Evolutionary conservation across 2,888 invertebrate genomes (phyloP).

Genomic region (Deilephila porcellus): DNA sequence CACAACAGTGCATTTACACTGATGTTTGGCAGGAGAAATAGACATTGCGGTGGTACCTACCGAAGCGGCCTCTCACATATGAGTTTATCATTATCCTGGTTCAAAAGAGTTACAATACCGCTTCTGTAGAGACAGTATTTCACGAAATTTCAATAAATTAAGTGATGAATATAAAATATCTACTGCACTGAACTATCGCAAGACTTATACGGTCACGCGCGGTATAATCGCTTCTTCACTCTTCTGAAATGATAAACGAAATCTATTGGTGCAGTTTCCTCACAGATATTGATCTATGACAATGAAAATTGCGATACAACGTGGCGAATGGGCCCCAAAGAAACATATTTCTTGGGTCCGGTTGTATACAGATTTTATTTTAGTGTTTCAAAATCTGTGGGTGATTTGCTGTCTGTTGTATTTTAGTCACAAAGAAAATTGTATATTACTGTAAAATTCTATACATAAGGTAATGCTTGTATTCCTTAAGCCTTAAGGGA

Average conservation of each 20-base stretch:
- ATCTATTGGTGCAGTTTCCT: background rate
- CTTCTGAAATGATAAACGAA: background rate
- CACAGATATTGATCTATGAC: background rate
- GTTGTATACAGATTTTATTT: background rate
- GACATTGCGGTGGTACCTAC: too few species aligned
- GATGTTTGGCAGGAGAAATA: too few species aligned
- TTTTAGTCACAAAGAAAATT: too few species aligned
- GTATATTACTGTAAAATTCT: too few species aligned
- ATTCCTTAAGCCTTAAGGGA: too few species aligned
- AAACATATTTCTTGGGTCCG: background rate
- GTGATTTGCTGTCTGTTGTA: background rate
- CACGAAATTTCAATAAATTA: background rate
- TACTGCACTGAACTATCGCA: background rate
- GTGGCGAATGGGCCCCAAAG: background rate
- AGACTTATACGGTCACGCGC: background rate
- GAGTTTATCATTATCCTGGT: too few species aligned
- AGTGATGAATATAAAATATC: background rate
- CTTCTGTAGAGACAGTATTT: too few species aligned
- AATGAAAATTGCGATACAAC: background rate
- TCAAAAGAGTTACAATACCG: too few species aligned
- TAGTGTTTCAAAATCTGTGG: background rate
- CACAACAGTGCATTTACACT: too few species aligned
- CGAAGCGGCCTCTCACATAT: too few species aligned
- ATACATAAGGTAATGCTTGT: too few species aligned
- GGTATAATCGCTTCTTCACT: background rate